Base-by-base conservation (phyloP, 2,797 vertebrate species). In the Phoxinus dragarum region DNA sequence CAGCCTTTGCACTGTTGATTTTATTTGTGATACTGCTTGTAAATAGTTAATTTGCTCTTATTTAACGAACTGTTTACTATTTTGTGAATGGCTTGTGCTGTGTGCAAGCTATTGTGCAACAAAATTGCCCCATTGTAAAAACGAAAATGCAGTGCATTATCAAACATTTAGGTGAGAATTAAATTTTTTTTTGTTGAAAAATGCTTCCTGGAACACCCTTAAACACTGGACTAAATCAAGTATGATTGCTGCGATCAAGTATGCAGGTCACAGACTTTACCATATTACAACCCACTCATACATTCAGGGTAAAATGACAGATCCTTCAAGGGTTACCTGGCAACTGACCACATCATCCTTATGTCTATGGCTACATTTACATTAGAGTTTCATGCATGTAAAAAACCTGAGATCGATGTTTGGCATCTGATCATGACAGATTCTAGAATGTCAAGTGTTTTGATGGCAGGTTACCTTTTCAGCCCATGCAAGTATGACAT, bases 401-500 rank as follows among this genome's bases (percentile, higher is more conserved):
- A 80, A 6, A 59, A 34, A 27, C 38, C 38, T 44, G 36, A 40
- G 8, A 19, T 68, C 8, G 8, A 68, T 21, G 36, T 44, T 72
- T 44, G 69, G 23, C 44, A 74, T 74, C 16, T 34, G 27, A 47
- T 49, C 27, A 8, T 44, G 27, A 27, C 40, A 40, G 54, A 17
- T 61, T 42, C 75, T 61, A 42, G 21, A 40, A 40, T 23, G 36
- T 42, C 54, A 56, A 38, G 19, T 56, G 10, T 27, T 4, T 67
- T 38, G 38, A 12, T 21, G 38, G 38, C 12, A 38, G 38, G 31
- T 31, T 61, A 98, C 98, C 98, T 99, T 99, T 93, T 99, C 98
- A 16, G 97, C 97, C 98, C 98, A 99, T 91, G 97, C 94, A 61
- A 99, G 95, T 68, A 99, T 98, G 91, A 99, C 97, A 6, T 99